Evolutionary conservation across 2,113 vertebrate genomes (phyloP).

Genomic region (Carassius gibelio): DNA sequence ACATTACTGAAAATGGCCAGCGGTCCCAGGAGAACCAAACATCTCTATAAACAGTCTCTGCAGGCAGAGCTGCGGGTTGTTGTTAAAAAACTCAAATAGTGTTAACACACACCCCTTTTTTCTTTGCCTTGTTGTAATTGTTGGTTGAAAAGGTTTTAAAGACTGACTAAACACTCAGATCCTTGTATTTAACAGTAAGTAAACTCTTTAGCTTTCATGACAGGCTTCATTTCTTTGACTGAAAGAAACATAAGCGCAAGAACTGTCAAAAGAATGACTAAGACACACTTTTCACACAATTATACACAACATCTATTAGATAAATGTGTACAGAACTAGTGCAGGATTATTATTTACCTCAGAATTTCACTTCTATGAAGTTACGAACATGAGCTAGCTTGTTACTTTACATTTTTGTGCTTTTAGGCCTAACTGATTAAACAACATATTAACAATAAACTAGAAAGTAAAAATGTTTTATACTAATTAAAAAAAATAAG

Average conservation of each 20-base stretch:
- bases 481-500: background rate
- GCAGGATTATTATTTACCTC: background rate
- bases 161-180: background rate
- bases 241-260: background rate
- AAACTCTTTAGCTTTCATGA: background rate
- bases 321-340: background rate
- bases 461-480: background rate
- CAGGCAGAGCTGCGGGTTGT: constrained; percentile 30
- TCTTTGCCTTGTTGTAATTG: background rate
- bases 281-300: constrained; percentile 4
- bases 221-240: background rate
- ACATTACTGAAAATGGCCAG: constrained; percentile 47
- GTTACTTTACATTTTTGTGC: background rate
- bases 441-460: background rate
- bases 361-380: constrained; percentile 4
- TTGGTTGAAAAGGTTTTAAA: constrained; percentile 1
- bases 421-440: background rate
- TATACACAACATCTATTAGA: background rate
- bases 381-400: background rate
- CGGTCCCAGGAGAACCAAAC: constrained; percentile 45
- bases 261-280: constrained; percentile 35
- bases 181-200: background rate
- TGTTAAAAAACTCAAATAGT: constrained; percentile 47
- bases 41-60: constrained; percentile 43
- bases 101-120: constrained; percentile 28